A percentile compares a stretch with the other conserved stretches of the same genome.
Conservation (phyloP, 53 echinoderm and acorn worm genomes). For the Crossaster papposus region DNA sequence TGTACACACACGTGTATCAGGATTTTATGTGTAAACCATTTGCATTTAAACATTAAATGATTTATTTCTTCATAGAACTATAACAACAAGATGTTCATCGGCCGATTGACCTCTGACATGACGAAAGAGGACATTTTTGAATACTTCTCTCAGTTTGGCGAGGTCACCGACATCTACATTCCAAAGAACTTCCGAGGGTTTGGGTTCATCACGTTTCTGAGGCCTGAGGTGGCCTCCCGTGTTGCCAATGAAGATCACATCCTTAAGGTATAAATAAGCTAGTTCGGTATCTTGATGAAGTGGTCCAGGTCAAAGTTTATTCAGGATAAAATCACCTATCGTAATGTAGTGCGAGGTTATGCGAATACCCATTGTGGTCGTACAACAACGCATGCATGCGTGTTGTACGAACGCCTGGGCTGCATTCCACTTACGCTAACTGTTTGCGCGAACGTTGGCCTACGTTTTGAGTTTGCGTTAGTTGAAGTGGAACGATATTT, state of each 20-base stretch:
- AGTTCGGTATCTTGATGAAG: not conserved
- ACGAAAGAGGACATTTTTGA: slow-evolving; percentile 82
- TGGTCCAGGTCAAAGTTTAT: no score
- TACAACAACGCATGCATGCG: no score
- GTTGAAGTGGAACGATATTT: no score
- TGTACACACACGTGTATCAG: no score
- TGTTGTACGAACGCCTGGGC: no score
- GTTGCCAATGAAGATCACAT: slow-evolving; percentile 84
- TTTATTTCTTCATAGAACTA: slow-evolving; percentile 41
- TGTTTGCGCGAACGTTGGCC: no score
- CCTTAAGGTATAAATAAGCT: slow-evolving; percentile 90
- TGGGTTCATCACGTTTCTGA: slow-evolving; percentile 91
- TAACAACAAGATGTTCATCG: slow-evolving; percentile 86
- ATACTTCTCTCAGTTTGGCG: slow-evolving; percentile 82
- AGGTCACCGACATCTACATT: slow-evolving; percentile 90
- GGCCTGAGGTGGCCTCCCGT: slow-evolving; percentile 75
- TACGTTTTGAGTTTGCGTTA: no score
- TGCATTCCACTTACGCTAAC: no score
- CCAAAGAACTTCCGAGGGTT: slow-evolving; percentile 91
- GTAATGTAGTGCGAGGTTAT: no score
- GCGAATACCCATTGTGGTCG: no score
- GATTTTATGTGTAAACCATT: not conserved
- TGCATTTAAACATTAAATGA: not conserved
- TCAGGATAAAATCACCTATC: no score
- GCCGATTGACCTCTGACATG: slow-evolving; percentile 80